phyloP scores from a whole-genome alignment of 2,797 vertebrate genomes.

The Neopelma chrysocephalum region DNA sequence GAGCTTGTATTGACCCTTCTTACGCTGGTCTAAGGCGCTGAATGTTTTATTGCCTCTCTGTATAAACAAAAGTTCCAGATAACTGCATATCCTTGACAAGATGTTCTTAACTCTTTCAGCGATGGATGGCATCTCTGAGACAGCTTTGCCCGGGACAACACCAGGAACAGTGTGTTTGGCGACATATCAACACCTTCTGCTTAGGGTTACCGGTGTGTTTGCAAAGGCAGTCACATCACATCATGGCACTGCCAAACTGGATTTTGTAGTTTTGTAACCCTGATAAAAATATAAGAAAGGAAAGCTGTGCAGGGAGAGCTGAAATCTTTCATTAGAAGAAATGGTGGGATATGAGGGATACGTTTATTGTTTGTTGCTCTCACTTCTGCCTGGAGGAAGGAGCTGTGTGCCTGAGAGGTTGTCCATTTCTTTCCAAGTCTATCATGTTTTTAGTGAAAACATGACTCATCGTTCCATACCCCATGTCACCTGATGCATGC shows the following conservation, averaged over 20 bases:
- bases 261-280: background rate
- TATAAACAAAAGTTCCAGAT: constrained; percentile 70
- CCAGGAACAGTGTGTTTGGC: background rate
- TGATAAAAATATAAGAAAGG: background rate
- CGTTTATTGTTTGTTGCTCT: background rate
- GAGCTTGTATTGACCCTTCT: constrained; percentile 68
- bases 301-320: background rate
- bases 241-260: background rate
- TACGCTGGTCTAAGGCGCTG: constrained; percentile 50
- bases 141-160: fast-evolving
- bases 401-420: background rate
- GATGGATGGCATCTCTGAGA: background rate
- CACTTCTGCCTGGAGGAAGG: background rate
- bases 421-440: background rate
- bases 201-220: background rate
- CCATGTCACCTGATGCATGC: background rate
- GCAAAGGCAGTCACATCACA: background rate
- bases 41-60: constrained; percentile 68
- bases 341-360: background rate
- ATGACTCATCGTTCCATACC: background rate
- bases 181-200: background rate
- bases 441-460: background rate
- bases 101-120: constrained; percentile 62
- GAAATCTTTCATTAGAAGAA: background rate
- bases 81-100: constrained; percentile 47